A percentile compares a stretch with the other conserved stretches of the same genome.
These are phyloP conservation scores for Enteromius treurensis DNA, from an alignment of 2,797 vertebrate genomes.

Conservation along the genomic window DNA sequence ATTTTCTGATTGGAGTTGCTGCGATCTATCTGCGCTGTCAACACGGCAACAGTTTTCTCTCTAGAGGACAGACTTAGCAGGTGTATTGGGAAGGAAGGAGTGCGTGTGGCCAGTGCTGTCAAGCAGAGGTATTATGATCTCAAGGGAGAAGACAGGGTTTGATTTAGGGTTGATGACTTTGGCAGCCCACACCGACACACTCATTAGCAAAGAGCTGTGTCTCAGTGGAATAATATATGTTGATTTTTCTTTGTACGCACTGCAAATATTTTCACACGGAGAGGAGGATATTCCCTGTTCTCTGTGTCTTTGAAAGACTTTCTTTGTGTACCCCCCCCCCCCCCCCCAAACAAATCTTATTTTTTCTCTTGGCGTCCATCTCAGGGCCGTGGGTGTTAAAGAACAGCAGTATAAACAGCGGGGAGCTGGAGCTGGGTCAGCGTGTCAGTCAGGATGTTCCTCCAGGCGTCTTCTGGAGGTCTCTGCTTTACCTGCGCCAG, in stretches of 20 bases:
- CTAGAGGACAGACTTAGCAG: constrained; percentile 34
- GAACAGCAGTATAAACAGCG: constrained; percentile 89
- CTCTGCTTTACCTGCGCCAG: constrained; percentile 84
- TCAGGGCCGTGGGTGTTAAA: constrained; percentile 81
- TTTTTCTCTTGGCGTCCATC: neutral
- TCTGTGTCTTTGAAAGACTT: constrained; percentile 14
- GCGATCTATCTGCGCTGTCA: constrained; percentile 30
- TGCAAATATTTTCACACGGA: constrained; percentile 55
- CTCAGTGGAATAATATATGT: constrained; percentile 55
- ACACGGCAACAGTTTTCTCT: constrained; percentile 12
- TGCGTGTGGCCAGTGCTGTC: constrained; percentile 34
- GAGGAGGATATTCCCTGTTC: constrained; percentile 32
- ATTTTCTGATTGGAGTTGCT: constrained; percentile 37
- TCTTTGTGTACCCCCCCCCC: neutral
- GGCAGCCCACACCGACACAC: constrained; percentile 40
- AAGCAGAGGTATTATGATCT: constrained; percentile 45
- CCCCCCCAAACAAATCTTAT: neutral
- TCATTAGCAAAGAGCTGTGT: constrained; percentile 51
- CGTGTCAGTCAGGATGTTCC: constrained; percentile 88
- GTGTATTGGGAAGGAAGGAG: neutral
- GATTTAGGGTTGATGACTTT: constrained; percentile 59
- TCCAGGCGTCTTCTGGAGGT: constrained; percentile 88
- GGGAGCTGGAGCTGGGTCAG: constrained; percentile 86
- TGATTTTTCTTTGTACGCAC: constrained; percentile 50
- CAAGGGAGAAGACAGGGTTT: constrained; percentile 45